These are phyloP conservation scores for Oegoconia quadripuncta DNA, from an alignment of 2,888 invertebrate species.

Conservation along the genomic window DNA sequence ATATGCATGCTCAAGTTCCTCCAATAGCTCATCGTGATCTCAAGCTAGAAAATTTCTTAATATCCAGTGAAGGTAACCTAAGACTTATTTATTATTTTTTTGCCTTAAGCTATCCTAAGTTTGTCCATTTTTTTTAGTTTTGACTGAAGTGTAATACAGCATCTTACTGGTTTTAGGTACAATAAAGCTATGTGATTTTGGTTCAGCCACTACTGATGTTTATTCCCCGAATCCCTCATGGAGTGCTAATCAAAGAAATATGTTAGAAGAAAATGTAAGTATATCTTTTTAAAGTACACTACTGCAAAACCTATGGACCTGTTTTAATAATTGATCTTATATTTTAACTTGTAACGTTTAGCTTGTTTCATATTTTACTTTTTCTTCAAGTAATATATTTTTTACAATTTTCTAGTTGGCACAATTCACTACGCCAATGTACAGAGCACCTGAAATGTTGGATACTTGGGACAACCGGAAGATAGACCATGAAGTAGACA, in stretches of 20 bases:
- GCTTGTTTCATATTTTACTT: too few relatives aligned
- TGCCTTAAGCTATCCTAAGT: not conserved
- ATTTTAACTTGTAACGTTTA: too few relatives aligned
- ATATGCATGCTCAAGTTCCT: constrained; percentile 94
- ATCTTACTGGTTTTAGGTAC: constrained; percentile 51
- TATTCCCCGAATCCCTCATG: constrained; percentile 92
- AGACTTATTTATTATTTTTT: constrained; percentile 8
- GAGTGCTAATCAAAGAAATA: constrained; percentile 94
- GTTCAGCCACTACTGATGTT: constrained; percentile 92
- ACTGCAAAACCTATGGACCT: not conserved
- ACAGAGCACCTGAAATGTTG: constrained; percentile 98
- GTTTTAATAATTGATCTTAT: too few relatives aligned
- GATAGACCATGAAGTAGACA: constrained; percentile 93
- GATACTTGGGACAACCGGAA: constrained; percentile 98
- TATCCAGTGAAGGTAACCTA: constrained; percentile 86
- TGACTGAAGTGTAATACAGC: not conserved
- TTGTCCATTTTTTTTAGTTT: constrained; percentile 1
- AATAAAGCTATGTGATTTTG: constrained; percentile 98
- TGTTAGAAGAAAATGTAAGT: constrained; percentile 94
- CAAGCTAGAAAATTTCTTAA: constrained; percentile 96
- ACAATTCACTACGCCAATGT: constrained; percentile 94
- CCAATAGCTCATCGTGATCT: constrained; percentile 97
- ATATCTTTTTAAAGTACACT: constrained; percentile 7
- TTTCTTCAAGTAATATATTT: too few relatives aligned
- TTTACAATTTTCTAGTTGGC: constrained; percentile 77